Conservation (phyloP, 1,140 invertebrate genomes). For the Lycorma delicatula region DNA sequence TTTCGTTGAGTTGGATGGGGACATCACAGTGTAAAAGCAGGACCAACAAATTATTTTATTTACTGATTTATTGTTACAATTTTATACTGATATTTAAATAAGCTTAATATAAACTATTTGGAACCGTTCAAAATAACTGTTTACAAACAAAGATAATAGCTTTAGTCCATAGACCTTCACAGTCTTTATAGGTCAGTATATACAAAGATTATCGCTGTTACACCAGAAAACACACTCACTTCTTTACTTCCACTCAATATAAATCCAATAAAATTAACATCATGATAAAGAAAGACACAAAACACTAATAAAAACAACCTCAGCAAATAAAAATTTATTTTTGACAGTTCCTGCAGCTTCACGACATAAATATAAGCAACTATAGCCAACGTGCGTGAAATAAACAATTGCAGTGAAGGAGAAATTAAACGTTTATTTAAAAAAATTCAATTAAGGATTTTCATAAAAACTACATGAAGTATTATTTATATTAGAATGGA, state of each 20-base stretch:
- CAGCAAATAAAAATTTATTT: not conserved
- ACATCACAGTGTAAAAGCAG: slow-evolving; percentile 23
- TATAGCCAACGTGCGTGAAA: too few relatives aligned
- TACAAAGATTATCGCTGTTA: too few relatives aligned
- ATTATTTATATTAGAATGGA: too few relatives aligned
- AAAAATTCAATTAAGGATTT: too few relatives aligned
- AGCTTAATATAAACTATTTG: not conserved
- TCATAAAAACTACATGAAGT: too few relatives aligned
- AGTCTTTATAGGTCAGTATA: too few relatives aligned
- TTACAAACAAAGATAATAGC: slow-evolving; percentile 1
- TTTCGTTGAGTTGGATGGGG: slow-evolving; percentile 19
- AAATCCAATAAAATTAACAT: not conserved
- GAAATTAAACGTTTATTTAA: too few relatives aligned
- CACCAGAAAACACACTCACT: not conserved
- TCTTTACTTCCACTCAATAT: not conserved
- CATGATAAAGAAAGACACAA: too few relatives aligned
- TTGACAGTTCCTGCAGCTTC: not conserved
- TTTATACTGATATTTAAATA: not conserved
- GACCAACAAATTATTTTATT: not conserved
- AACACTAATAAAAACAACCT: too few relatives aligned
- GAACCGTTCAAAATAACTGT: not conserved
- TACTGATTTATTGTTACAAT: not conserved
- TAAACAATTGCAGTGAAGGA: too few relatives aligned
- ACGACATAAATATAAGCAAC: not conserved
- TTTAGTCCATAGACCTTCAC: too few relatives aligned